Percentiles rank a stretch among this genome's conserved stretches.
Conservation (phyloP, 2,113 vertebrate species). For the Embiotoca jacksoni region DNA sequence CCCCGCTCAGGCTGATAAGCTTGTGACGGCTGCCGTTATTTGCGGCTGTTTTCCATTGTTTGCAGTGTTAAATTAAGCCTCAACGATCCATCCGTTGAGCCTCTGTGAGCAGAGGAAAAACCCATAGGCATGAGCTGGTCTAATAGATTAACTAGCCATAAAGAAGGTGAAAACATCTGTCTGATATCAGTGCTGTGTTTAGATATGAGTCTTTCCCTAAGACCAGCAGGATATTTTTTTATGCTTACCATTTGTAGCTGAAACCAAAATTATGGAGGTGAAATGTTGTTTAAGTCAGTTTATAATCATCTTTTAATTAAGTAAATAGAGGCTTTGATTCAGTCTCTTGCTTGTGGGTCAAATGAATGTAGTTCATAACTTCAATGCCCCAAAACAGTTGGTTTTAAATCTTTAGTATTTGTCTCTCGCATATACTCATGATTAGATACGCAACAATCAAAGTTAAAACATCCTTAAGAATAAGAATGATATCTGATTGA, state of each 20-base stretch:
- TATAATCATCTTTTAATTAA: background rate
- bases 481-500: too few species aligned
- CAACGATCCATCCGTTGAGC: slow-evolving; percentile 76
- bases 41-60: slow-evolving; percentile 81
- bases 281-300: background rate
- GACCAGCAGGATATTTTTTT: background rate
- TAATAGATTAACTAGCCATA: slow-evolving; percentile 69
- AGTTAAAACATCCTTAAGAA: too few species aligned
- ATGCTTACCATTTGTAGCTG: background rate
- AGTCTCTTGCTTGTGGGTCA: background rate
- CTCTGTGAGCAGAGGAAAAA: slow-evolving; percentile 62
- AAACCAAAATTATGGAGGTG: background rate
- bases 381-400: too few species aligned
- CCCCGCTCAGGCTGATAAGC: slow-evolving; percentile 81
- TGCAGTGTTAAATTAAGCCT: slow-evolving; percentile 80
- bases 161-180: slow-evolving; percentile 63
- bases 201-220: background rate
- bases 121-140: slow-evolving; percentile 54
- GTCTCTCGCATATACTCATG: too few species aligned
- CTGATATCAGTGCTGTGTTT: slow-evolving; percentile 31
- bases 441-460: too few species aligned
- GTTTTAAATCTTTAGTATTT: too few species aligned
- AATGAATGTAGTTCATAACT: too few species aligned
- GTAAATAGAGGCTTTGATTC: background rate
- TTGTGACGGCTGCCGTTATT: slow-evolving; percentile 76